Evolutionary conservation across 2,888 invertebrate species (phyloP), one percentile per base, ranked within the genome.

Genomic region (Amblyjoppa fuscipennis): DNA sequence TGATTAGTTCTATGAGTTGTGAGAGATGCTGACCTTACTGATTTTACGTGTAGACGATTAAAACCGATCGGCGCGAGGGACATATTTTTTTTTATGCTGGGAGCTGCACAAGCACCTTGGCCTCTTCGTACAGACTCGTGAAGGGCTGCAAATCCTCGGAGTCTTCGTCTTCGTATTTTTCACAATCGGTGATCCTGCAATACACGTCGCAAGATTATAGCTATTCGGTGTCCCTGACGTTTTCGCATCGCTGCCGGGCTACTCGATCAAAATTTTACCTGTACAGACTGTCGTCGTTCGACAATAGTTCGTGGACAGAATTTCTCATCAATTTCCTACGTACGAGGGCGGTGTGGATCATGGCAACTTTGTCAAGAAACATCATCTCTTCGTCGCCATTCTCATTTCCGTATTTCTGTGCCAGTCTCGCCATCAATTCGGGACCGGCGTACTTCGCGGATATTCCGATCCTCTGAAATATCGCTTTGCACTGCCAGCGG

Each of bases 381-480:
- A 93, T 87, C 49, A 91, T 89, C 3, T 88, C 88, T 2, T 91
- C 85, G 85, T 91, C 92, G 53, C 87, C 84, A 89, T 87, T 85
- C 38, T 88, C 84, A 74, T 87, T 87, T 56, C 82, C 89, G 87
- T 93, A 93, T 89, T 93, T 94, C 66, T 92, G 91, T 0, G 91
- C 78, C 6, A 94, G 89, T 83, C 94, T 94, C 25, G 94, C 91
- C 38, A 94, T 96, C 71, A 96, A 94, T 75, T 95, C 95, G 66
- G 96, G 96, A 1, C 98, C 98, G 25, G 97, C 97, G 95, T 97
- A 96, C 87, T 96, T 95, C 31, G 97, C 94, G 0, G 98, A 98
- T 74, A 98, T 95, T 0, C 98, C 98, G 85, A 98, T 96, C 88
- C 97, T 96, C 7, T 97, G 95, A 28, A 98, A 95, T 38, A 98